Evolutionary conservation across 1,140 invertebrate genomes (phyloP).

Genomic region (Hycleus cichorii): DNA sequence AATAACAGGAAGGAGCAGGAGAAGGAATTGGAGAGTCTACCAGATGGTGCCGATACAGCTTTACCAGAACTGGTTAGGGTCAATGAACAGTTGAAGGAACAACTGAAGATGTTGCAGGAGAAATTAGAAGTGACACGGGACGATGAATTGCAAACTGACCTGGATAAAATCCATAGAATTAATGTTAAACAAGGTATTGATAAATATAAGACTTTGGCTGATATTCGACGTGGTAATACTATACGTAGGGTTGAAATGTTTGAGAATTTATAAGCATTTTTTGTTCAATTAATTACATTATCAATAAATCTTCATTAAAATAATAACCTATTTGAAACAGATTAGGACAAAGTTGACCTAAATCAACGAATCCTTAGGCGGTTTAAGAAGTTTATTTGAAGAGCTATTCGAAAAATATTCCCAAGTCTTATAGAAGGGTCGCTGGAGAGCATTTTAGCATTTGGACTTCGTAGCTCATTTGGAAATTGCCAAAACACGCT

Average conservation of each 20-base stretch:
- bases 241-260: conserved; percentile 37
- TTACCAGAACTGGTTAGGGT: conserved; percentile 33
- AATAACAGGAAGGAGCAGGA: conserved; percentile 15
- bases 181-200: conserved; percentile 35
- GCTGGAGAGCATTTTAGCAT: too few species aligned
- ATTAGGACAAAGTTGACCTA: too few species aligned
- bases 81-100: conserved; percentile 32
- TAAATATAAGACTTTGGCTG: conserved; percentile 38
- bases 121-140: conserved; percentile 28
- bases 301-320: background rate
- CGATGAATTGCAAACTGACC: conserved; percentile 29
- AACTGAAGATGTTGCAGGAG: conserved; percentile 30
- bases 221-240: conserved; percentile 38
- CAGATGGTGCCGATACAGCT: conserved; percentile 28
- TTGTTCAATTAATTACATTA: too few species aligned
- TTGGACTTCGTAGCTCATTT: too few species aligned
- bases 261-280: conserved; percentile 24
- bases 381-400: too few species aligned
- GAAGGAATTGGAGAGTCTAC: conserved; percentile 31
- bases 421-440: too few species aligned
- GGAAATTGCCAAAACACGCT: too few species aligned
- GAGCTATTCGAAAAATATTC: too few species aligned
- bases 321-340: background rate
- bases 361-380: too few species aligned
- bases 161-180: conserved; percentile 38